Evolutionary conservation across 2,797 vertebrate genomes (phyloP), one percentile per base, ranked within the genome.

Genomic region (Chelmon rostratus): DNA sequence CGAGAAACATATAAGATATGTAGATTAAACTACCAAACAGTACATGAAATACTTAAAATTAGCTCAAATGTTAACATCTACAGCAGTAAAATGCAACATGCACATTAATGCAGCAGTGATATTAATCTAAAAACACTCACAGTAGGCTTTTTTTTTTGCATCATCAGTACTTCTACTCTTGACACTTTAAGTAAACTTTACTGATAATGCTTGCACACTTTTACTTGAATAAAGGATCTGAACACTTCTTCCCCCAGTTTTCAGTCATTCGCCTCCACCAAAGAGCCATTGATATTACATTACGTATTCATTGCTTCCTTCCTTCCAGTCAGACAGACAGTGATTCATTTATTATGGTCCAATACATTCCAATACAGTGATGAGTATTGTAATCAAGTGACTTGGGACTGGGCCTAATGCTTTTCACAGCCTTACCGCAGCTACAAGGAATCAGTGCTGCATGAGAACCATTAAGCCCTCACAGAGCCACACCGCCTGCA

Each of bases 341-440:
- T 84, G 79, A 86, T 88, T 88, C 64, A 85, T 88, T 81, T 86
- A 86, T 84, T 81, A 82, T 54, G 68, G 37, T 59, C 57, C 73
- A 77, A 59, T 63, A 84, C 83, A 85, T 88, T 89, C 85, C 87
- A 67, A 73, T 71, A 72, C 57, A 68, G 76, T 83, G 86, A 86
- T 77, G 76, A 79, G 44, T 40, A 83, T 68, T 86, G 68, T 78
- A 89, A 85, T 81, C 46, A 83, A 85, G 73, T 76, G 65, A 75
- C 54, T 3, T 79, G 65, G 81, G 74, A 76, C 59, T 33, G 68
- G 46, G 84, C 83, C 78, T 86, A 88, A 89, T 88, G 81, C 81
- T 59, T 86, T 89, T 84, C 57, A 42, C 86, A 84, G 83, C 70
- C 68, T 72, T 66, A 72, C 76, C 72, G 84, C 79, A 84, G 82